Evolutionary conservation across 2,113 vertebrate genomes (phyloP).

Genomic region (Onychostoma macrolepis): DNA sequence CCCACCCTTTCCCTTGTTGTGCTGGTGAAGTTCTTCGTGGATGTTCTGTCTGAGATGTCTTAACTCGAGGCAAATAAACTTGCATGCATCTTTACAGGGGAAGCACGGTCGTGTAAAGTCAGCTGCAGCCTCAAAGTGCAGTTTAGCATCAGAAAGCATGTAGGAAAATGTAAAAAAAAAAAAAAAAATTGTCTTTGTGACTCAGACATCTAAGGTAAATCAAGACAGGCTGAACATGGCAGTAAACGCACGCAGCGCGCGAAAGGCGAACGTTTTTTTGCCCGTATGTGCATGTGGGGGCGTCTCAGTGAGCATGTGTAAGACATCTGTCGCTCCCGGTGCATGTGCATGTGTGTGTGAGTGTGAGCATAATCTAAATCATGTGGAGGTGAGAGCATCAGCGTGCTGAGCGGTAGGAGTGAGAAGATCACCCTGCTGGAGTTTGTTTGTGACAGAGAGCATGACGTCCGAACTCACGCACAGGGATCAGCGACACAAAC

Average conservation of each 20-base stretch:
- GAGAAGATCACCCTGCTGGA: constrained; percentile 49
- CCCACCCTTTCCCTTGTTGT: constrained; percentile 23
- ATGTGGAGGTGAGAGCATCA: constrained; percentile 54
- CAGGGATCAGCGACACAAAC: constrained; percentile 12
- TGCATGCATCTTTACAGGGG: not conserved
- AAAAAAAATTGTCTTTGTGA: not conserved
- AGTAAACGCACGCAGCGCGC: not conserved
- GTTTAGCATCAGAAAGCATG: not conserved
- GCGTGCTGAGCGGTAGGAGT: constrained; percentile 42
- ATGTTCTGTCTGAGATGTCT: not conserved
- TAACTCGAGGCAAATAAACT: not conserved
- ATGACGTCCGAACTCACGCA: constrained; percentile 34
- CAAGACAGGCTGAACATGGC: constrained; percentile 1
- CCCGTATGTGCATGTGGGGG: constrained; percentile 15
- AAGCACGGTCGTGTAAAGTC: not conserved
- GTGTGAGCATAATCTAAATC: constrained; percentile 42
- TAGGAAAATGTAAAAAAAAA: not conserved
- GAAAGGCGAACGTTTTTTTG: not conserved
- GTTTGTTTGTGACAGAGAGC: constrained; percentile 34
- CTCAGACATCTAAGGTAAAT: not conserved
- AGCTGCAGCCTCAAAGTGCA: not conserved
- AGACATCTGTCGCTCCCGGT: constrained; percentile 36
- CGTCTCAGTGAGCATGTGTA: constrained; percentile 42
- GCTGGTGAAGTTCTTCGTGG: not conserved
- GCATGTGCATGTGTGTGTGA: constrained; percentile 24